phyloP scores from a whole-genome alignment of 2,888 invertebrate species.

The Eupeodes luniger region DNA sequence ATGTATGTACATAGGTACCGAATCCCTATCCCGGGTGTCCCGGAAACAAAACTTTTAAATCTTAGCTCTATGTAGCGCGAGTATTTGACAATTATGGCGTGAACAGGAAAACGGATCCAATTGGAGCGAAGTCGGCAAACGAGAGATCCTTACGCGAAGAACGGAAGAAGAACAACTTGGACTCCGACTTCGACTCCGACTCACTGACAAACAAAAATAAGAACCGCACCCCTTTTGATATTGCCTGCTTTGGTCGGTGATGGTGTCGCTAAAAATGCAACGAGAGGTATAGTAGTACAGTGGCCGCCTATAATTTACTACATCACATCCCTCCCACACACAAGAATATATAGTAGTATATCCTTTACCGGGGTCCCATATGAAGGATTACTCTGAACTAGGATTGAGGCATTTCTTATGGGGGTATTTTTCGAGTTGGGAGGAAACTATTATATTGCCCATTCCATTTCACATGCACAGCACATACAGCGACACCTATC shows the following conservation, averaged over 20 bases:
- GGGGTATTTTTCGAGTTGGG: constrained; percentile 26
- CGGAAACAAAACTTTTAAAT: constrained; percentile 69
- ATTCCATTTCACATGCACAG: constrained; percentile 25
- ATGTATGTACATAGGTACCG: background rate
- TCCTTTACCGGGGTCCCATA: constrained; percentile 51
- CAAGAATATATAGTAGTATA: background rate
- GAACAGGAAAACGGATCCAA: constrained; percentile 75
- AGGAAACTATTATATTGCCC: constrained; percentile 45
- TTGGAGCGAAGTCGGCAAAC: constrained; percentile 57
- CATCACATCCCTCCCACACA: constrained; percentile 35
- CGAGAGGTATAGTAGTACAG: constrained; percentile 6
- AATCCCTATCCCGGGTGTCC: background rate
- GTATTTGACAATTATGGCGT: constrained; percentile 76
- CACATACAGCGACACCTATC: constrained; percentile 66
- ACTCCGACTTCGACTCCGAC: constrained; percentile 38
- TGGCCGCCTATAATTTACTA: constrained; percentile 68
- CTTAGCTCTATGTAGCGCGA: constrained; percentile 69
- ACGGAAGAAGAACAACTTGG: constrained; percentile 50
- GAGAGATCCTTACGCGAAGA: constrained; percentile 18
- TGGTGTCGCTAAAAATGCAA: constrained; percentile 58
- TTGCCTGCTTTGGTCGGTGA: background rate
- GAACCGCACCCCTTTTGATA: constrained; percentile 33
- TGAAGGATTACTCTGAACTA: constrained; percentile 70
- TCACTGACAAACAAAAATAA: constrained; percentile 72
- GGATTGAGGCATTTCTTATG: constrained; percentile 76